Evolutionary conservation across 2,888 invertebrate species (phyloP).

Genomic region (Halictus quadricinctus): DNA sequence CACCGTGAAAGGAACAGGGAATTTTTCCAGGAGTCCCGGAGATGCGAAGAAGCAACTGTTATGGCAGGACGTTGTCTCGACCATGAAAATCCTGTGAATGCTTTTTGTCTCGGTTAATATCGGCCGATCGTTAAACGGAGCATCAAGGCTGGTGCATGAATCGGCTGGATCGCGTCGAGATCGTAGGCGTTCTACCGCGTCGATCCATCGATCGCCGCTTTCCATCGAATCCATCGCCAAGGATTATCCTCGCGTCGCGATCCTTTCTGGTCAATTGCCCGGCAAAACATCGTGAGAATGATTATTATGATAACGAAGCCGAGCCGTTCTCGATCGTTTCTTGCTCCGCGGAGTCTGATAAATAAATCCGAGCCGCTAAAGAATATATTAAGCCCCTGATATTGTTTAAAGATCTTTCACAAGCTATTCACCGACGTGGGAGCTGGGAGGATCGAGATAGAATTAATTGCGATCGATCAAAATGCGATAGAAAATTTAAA

Average conservation of each 20-base stretch:
- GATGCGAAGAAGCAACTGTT: neutral
- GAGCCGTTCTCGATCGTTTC: neutral
- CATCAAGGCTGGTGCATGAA: conserved; percentile 31
- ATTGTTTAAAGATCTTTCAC: neutral
- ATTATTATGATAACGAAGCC: conserved; percentile 24
- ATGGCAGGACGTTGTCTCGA: neutral
- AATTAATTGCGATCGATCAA: neutral
- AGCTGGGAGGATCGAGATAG: neutral
- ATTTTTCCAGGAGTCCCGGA: conserved; percentile 29
- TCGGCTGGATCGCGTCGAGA: conserved; percentile 34
- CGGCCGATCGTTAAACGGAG: conserved; percentile 49
- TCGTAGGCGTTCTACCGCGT: conserved; percentile 23
- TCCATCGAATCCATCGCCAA: conserved; percentile 35
- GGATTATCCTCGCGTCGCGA: conserved; percentile 21
- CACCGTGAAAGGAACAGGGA: conserved; percentile 44
- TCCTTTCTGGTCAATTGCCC: conserved; percentile 1
- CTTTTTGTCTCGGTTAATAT: conserved; percentile 57
- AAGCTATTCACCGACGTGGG: neutral
- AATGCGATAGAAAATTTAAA: neutral
- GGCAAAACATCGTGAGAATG: conserved; percentile 42
- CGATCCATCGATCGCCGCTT: conserved; percentile 35
- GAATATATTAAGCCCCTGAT: neutral
- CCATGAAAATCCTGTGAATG: conserved; percentile 30
- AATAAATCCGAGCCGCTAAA: neutral
- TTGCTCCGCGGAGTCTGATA: neutral